A percentile compares a stretch with the other conserved stretches of the same genome.
Evolutionary conservation across 2,113 vertebrate species (phyloP).

Genomic region (Collichthys lucidus): DNA sequence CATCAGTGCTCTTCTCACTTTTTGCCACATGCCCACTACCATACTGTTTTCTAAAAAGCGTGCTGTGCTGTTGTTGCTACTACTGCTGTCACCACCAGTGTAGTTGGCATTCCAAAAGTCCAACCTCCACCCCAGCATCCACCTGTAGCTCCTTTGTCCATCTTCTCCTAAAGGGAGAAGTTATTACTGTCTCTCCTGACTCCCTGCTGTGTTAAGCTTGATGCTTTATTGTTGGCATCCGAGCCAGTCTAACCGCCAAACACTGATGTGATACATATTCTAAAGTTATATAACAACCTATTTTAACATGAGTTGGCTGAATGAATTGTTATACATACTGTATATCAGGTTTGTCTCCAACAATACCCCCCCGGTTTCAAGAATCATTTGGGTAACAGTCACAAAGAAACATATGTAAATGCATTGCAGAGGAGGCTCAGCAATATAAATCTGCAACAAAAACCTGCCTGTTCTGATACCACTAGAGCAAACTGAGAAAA

Average conservation of each 20-base stretch:
- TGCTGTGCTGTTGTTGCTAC: not conserved
- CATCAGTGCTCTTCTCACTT: not conserved
- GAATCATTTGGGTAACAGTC: too few relatives aligned
- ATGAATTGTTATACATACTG: too few relatives aligned
- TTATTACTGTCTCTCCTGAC: not conserved
- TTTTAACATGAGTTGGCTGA: not conserved
- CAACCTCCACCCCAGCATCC: not conserved
- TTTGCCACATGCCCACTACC: not conserved
- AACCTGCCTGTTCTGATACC: not conserved
- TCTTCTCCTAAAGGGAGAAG: not conserved
- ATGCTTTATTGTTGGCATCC: not conserved
- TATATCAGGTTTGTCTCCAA: not conserved
- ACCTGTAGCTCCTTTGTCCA: not conserved
- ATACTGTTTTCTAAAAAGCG: not conserved
- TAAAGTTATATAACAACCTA: not conserved
- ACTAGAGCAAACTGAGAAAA: not conserved
- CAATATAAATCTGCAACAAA: not conserved
- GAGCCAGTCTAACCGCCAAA: not conserved
- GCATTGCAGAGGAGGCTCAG: too few relatives aligned
- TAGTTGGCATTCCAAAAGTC: not conserved
- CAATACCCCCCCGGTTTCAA: too few relatives aligned
- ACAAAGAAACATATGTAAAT: too few relatives aligned
- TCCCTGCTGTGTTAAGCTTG: not conserved
- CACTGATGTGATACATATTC: not conserved
- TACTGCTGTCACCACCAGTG: not conserved